Evolutionary conservation across 2,888 invertebrate genomes (phyloP), one percentile per base, ranked within the genome.

Genomic region (Autographa gamma): DNA sequence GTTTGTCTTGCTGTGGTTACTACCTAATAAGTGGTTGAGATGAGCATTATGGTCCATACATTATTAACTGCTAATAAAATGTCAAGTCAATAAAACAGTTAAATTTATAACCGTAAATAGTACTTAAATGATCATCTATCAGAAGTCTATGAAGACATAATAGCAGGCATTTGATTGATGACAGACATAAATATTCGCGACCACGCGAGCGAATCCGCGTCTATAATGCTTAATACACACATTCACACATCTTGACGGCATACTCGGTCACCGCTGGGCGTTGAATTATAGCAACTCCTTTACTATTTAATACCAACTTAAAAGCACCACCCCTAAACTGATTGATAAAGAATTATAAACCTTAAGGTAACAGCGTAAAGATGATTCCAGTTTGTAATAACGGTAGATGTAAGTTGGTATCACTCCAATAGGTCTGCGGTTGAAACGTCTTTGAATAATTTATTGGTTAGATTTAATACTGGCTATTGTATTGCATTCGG

Each of bases 391-490:
- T 68, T 38, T 8, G 13, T 14, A 2, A n/a, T 1, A 4, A 0
- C 13, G 66, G 60, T 18, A n/a, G 0, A 31, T 59, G 43, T 65
- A 75, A 61, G 31, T 80, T 83, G 80, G 82, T 72, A 73, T 72
- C 61, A 41, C 18, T 73, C 74, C 69, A 75, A 66, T 73, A 77
- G 80, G 74, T 80, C 82, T 78, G 78, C 67, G 78, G 84, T 74
- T 77, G 79, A 78, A 84, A 79, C 77, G 82, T 80, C 86, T 84
- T 83, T 84, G 81, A 83, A 87, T 86, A 86, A 88, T 88, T 87
- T 88, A 88, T 88, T 86, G 82, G 81, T 75, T 77, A 82, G 82
- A 86, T 87, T 86, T 86, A 86, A 87, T 86, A 84, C 81, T 69
- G 71, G 83, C 84, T 83, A 86, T 88, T 88, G 85, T 85, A 83